Evolutionary conservation across 1,140 invertebrate species (phyloP).

Genomic region (Dryas iulia): DNA sequence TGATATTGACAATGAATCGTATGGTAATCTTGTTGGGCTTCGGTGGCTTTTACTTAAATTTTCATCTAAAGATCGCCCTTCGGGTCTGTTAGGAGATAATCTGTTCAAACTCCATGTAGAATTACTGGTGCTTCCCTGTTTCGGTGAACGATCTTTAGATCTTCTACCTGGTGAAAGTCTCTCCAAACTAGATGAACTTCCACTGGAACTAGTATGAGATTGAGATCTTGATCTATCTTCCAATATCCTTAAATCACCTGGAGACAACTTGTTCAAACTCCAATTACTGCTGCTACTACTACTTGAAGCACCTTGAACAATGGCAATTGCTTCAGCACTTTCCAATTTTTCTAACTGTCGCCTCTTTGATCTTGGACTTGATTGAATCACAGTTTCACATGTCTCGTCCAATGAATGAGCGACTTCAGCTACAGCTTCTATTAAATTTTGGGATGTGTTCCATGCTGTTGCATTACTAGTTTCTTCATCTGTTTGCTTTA

Average conservation of each 20-base stretch:
- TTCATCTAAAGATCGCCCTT: conserved; percentile 76
- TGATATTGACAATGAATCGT: conserved; percentile 76
- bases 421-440: conserved; percentile 85
- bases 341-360: conserved; percentile 76
- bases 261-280: conserved; percentile 78
- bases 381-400: conserved; percentile 83
- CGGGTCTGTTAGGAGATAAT: conserved; percentile 74
- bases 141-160: conserved; percentile 78
- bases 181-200: conserved; percentile 77
- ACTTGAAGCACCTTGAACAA: conserved; percentile 74
- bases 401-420: conserved; percentile 85
- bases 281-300: conserved; percentile 78
- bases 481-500: conserved; percentile 47
- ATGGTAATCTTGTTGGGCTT: conserved; percentile 74
- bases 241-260: conserved; percentile 79
- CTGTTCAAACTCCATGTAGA: conserved; percentile 79
- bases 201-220: conserved; percentile 77
- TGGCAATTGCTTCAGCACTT: conserved; percentile 71
- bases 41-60: conserved; percentile 69
- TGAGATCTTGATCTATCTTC: conserved; percentile 79
- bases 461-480: conserved; percentile 41
- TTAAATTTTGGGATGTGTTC: conserved; percentile 61
- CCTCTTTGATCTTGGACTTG: conserved; percentile 79
- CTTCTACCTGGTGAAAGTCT: conserved; percentile 74
- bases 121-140: conserved; percentile 76